Percentiles rank a stretch among this genome's conserved stretches.
Conservation (phyloP, 2,888 invertebrate species). For the Pandemis heparana region DNA sequence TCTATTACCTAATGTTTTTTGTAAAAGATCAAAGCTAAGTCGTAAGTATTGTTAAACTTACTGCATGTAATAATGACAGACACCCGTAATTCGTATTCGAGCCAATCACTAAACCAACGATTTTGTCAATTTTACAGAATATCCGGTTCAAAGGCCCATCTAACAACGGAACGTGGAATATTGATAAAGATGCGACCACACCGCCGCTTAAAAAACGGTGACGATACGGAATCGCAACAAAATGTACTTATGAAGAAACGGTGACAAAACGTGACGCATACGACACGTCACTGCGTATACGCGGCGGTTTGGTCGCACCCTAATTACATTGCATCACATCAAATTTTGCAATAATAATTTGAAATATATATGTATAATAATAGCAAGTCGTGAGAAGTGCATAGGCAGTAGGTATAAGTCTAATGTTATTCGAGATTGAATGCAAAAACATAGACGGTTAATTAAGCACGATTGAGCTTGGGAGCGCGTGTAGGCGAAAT, state of each 20-base stretch:
- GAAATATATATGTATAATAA: slow-evolving; percentile 9
- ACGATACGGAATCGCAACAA: too few relatives aligned
- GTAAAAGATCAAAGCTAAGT: too few relatives aligned
- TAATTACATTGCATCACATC: background rate
- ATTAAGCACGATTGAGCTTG: slow-evolving; percentile 29
- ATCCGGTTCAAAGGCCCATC: slow-evolving; percentile 24
- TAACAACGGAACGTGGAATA: background rate
- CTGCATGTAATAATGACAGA: too few relatives aligned
- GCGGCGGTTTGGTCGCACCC: too few relatives aligned
- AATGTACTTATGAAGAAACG: too few relatives aligned
- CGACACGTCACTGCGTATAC: too few relatives aligned
- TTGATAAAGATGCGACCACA: too few relatives aligned
- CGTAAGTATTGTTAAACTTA: too few relatives aligned
- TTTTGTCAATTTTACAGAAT: slow-evolving; percentile 31
- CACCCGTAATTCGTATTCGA: too few relatives aligned
- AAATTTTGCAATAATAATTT: slow-evolving; percentile 19
- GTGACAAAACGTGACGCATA: too few relatives aligned
- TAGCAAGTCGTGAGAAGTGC: slow-evolving; percentile 8
- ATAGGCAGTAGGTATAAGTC: background rate
- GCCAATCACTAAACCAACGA: background rate
- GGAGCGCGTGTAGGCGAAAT: slow-evolving; percentile 31
- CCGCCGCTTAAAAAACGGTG: too few relatives aligned
- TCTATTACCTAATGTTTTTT: too few relatives aligned
- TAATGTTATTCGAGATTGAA: slow-evolving; percentile 15
- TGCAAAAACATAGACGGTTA: slow-evolving; percentile 27